phyloP scores from a whole-genome alignment of 1,140 invertebrate genomes.

The Pemphigus obesinymphae region DNA sequence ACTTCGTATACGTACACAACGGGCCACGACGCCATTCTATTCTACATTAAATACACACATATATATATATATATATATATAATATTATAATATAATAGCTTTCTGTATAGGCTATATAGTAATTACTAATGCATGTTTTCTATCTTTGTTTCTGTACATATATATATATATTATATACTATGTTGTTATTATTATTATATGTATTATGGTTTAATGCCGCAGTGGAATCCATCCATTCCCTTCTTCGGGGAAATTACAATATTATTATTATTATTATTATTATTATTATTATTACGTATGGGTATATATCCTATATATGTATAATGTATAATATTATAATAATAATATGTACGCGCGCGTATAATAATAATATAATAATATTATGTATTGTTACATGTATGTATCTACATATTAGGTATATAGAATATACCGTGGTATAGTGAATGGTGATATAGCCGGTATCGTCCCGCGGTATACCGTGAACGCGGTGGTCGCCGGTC shows the following conservation, averaged over 20 bases:
- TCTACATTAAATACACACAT: conserved; percentile 19
- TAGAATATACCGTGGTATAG: too few species aligned
- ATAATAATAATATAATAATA: not conserved
- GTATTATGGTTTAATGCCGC: conserved; percentile 1
- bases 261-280: conserved; percentile 1
- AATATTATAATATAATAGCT: conserved; percentile 38
- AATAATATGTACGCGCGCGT: not conserved
- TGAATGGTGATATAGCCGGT: too few species aligned
- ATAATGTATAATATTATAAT: not conserved
- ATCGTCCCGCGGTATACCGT: too few species aligned
- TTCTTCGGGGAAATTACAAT: not conserved
- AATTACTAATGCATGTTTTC: conserved; percentile 40
- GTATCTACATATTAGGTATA: too few species aligned
- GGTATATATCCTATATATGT: too few species aligned
- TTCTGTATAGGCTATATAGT: conserved; percentile 28
- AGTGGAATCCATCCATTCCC: not conserved
- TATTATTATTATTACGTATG: too few species aligned
- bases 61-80: not conserved
- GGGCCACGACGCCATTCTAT: conserved; percentile 24
- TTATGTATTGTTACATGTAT: not conserved
- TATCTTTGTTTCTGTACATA: conserved; percentile 24
- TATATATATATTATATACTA: too few species aligned
- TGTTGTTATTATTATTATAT: not conserved
- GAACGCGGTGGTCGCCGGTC: too few species aligned
- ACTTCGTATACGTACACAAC: not conserved